Percentiles rank a stretch among this genome's conserved stretches.
phyloP scores from a whole-genome alignment of 2,797 vertebrate species.

The Coccyzus lansbergi region DNA sequence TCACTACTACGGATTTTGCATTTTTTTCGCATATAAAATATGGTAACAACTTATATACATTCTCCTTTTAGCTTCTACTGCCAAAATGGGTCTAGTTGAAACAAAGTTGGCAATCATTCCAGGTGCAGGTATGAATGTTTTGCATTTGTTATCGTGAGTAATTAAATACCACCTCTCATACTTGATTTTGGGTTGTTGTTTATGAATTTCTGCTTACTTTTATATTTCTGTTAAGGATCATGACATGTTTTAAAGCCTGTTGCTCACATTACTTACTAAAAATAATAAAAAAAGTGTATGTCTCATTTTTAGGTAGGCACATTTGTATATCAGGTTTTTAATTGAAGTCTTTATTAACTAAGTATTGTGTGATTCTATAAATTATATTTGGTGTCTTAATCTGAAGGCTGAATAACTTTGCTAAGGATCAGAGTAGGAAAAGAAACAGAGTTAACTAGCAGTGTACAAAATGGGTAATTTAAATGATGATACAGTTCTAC shows the following conservation, averaged over 20 bases:
- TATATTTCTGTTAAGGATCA: not conserved
- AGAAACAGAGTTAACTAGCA: not conserved
- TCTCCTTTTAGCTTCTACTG: constrained; percentile 82
- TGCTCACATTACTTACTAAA: not conserved
- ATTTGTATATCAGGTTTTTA: not conserved
- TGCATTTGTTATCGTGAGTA: not conserved
- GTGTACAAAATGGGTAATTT: not conserved
- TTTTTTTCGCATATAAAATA: not conserved
- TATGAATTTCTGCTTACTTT: not conserved
- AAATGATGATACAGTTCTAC: not conserved
- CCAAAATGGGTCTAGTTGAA: constrained; percentile 97
- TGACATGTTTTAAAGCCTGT: not conserved
- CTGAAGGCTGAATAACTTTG: not conserved
- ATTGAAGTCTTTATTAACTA: not conserved
- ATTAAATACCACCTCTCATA: not conserved
- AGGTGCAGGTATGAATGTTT: constrained; percentile 87
- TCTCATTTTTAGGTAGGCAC: not conserved
- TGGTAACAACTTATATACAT: not conserved
- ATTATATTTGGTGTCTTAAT: not conserved
- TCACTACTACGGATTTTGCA: not conserved
- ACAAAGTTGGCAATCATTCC: constrained; percentile 96
- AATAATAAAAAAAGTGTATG: not conserved
- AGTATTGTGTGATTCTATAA: not conserved
- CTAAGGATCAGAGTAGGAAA: not conserved
- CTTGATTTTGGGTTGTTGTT: not conserved